Evolutionary conservation across 1,140 invertebrate species (phyloP).

Genomic region (Mamestra configurata): DNA sequence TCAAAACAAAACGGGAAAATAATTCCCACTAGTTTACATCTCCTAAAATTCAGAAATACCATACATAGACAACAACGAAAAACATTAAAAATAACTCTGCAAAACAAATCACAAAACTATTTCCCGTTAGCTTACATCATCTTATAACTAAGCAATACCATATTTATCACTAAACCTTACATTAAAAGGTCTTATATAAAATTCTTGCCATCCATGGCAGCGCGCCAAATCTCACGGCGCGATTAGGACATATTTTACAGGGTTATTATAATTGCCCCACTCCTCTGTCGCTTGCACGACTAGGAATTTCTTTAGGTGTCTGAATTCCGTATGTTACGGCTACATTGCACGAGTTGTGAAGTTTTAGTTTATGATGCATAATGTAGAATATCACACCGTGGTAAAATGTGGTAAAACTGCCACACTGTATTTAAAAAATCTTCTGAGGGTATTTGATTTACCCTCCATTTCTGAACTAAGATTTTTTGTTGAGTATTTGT

Average conservation of each 20-base stretch:
- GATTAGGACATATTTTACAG: constrained; percentile 6
- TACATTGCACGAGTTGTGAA: not conserved
- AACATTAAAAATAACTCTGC: no score
- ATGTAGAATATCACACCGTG: not conserved
- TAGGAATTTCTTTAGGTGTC: constrained; percentile 11
- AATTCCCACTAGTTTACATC: no score
- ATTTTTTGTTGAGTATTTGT: no score
- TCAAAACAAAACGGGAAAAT: no score
- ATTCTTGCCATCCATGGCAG: not conserved
- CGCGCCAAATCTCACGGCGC: not conserved
- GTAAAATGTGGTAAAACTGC: no score
- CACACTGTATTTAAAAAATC: no score
- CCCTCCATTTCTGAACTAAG: no score
- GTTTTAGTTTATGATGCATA: not conserved
- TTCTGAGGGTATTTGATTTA: no score
- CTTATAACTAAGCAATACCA: not conserved
- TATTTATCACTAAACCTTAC: not conserved
- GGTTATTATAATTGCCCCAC: constrained; percentile 31
- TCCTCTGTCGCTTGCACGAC: constrained; percentile 11
- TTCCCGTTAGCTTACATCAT: no score
- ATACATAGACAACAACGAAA: no score
- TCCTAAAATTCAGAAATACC: no score
- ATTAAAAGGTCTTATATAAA: constrained; percentile 2
- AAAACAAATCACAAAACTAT: no score
- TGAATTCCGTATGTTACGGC: constrained; percentile 9